These are phyloP conservation scores for Argynnis bischoffii DNA, from an alignment of 2,888 invertebrate genomes.

Conservation along the genomic window DNA sequence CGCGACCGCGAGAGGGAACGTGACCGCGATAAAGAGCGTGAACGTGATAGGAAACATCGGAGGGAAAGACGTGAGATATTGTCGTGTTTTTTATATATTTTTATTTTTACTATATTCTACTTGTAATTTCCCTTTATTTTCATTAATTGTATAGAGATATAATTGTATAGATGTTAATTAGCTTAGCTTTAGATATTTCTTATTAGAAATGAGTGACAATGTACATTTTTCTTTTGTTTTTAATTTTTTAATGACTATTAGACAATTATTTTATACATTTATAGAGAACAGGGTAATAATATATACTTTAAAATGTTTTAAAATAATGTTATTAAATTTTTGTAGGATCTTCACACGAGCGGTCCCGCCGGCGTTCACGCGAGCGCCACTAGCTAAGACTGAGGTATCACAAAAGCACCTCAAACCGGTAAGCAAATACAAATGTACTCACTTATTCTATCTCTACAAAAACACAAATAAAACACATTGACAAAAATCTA, in stretches of 20 bases:
- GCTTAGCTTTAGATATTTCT: no score
- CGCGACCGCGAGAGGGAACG: slow-evolving; percentile 47
- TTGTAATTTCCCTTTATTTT: no score
- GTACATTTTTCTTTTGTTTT: no score
- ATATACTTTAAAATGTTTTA: neutral
- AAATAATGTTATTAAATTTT: slow-evolving; percentile 15
- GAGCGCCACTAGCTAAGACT: slow-evolving; percentile 75
- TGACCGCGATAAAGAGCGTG: slow-evolving; percentile 48
- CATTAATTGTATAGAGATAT: no score
- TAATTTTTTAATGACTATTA: no score
- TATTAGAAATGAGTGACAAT: no score
- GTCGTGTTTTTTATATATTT: neutral
- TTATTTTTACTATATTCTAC: no score
- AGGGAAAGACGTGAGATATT: slow-evolving; percentile 67
- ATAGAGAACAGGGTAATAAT: no score
- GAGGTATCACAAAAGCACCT: slow-evolving; percentile 81
- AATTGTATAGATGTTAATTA: no score
- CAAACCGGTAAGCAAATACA: slow-evolving; percentile 71
- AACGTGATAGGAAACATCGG: slow-evolving; percentile 69
- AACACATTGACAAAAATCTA: slow-evolving; percentile 25
- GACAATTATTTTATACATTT: no score
- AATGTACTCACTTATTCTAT: slow-evolving; percentile 25
- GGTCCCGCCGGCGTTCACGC: slow-evolving; percentile 73
- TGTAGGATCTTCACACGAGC: slow-evolving; percentile 69
- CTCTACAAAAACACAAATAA: slow-evolving; percentile 22